A percentile compares a stretch with the other conserved stretches of the same genome.
Conservation (phyloP, 2,888 invertebrate genomes). For the Corythucha ciliata region DNA sequence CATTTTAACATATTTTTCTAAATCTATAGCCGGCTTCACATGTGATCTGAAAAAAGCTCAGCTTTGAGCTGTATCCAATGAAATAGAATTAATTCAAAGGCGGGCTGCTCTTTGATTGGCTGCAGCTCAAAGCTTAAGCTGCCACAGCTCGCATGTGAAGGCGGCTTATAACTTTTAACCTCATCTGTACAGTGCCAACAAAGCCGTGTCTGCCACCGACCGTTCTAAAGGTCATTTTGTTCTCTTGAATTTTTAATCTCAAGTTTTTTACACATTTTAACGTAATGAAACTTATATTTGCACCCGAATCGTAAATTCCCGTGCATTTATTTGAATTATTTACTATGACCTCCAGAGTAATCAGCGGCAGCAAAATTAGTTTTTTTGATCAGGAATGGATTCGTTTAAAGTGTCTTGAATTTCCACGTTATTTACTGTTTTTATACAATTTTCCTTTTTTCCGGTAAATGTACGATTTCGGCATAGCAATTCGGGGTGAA, state of each 20-base stretch:
- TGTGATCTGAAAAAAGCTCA: too few species aligned
- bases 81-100: too few species aligned
- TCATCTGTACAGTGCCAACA: neutral
- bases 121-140: too few species aligned
- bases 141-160: too few species aligned
- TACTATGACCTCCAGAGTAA: neutral
- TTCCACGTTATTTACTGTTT: constrained; percentile 3
- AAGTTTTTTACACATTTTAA: neutral
- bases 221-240: neutral
- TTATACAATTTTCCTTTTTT: constrained; percentile 1
- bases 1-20: neutral
- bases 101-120: too few species aligned
- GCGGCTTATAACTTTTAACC: too few species aligned
- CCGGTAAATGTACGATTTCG: neutral
- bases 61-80: too few species aligned
- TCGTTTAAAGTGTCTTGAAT: neutral
- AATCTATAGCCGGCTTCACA: too few species aligned
- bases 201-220: constrained; percentile 4
- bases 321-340: too few species aligned
- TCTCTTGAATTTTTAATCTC: neutral
- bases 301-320: neutral
- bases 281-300: constrained; percentile 1
- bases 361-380: constrained; percentile 1
- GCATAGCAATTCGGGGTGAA: neutral
- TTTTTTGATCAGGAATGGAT: constrained; percentile 1